A percentile compares a stretch with the other conserved stretches of the same genome.
phyloP scores from a whole-genome alignment of 1,140 invertebrate species.

The Caerostris extrusa region DNA sequence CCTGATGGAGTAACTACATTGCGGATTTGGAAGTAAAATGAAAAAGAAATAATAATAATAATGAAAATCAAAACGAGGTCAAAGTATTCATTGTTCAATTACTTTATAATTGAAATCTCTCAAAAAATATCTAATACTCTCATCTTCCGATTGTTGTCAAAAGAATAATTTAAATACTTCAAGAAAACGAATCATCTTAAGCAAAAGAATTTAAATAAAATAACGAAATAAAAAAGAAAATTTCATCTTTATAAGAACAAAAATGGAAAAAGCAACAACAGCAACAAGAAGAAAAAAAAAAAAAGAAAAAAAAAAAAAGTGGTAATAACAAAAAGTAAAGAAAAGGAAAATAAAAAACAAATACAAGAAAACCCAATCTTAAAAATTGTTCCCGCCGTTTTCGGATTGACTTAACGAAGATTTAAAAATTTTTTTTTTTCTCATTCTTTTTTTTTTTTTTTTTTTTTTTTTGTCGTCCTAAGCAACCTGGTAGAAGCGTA shows the following conservation, averaged over 20 bases:
- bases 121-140: constrained; percentile 28
- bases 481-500: not conserved
- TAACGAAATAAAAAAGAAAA: not conserved
- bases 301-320: not conserved
- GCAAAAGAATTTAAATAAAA: not conserved
- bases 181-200: constrained; percentile 2
- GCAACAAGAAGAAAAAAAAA: not conserved
- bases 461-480: not conserved
- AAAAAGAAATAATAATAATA: not conserved
- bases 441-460: not conserved
- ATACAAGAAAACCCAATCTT: not conserved
- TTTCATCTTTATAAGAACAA: no score
- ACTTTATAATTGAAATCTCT: constrained; percentile 66
- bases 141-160: not conserved
- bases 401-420: constrained; percentile 48
- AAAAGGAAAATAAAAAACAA: no score
- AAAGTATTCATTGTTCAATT: constrained; percentile 61
- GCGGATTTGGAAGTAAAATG: not conserved
- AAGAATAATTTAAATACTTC: constrained; percentile 45
- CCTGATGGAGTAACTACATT: not conserved
- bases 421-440: constrained; percentile 58
- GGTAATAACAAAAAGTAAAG: not conserved
- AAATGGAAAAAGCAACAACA: not conserved
- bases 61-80: not conserved
- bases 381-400: not conserved